These are phyloP conservation scores for Diplogasteroides magnus DNA, from an alignment of 1,140 invertebrate species.

Conservation along the genomic window DNA sequence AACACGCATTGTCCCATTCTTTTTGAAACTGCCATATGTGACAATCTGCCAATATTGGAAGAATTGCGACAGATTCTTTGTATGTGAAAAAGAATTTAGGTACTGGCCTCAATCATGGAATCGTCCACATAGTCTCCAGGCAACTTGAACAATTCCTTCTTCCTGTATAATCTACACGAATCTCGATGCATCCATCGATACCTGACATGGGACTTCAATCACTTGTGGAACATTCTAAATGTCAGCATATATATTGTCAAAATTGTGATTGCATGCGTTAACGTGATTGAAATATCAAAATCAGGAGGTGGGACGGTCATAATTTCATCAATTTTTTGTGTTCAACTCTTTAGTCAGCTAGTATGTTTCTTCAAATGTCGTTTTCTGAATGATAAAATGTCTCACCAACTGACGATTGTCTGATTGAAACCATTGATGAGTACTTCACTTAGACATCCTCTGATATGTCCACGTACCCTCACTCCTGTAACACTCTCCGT, in stretches of 20 bases:
- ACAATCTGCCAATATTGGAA: neutral
- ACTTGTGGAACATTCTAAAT: too few species aligned
- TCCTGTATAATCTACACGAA: conserved; percentile 29
- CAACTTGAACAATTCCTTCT: conserved; percentile 23
- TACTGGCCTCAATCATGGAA: conserved; percentile 5
- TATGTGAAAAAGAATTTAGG: too few species aligned
- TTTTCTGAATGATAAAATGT: too few species aligned
- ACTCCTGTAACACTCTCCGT: conserved; percentile 18
- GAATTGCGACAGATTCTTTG: too few species aligned
- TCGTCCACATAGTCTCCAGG: conserved; percentile 18
- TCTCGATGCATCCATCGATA: conserved; percentile 39
- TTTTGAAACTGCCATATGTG: neutral
- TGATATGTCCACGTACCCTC: conserved; percentile 31
- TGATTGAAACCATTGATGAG: conserved; percentile 34
- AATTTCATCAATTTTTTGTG: too few species aligned
- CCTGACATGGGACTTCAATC: neutral
- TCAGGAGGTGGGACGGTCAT: too few species aligned
- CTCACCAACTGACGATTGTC: conserved; percentile 29
- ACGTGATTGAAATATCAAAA: too few species aligned
- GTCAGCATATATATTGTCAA: too few species aligned
- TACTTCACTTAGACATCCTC: conserved; percentile 34
- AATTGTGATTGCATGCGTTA: too few species aligned
- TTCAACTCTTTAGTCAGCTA: too few species aligned
- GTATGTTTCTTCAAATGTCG: too few species aligned
- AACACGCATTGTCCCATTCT: neutral